Evolutionary conservation across 2,888 invertebrate genomes (phyloP), one percentile per base, ranked within the genome.

Genomic region (Eilema depressum): DNA sequence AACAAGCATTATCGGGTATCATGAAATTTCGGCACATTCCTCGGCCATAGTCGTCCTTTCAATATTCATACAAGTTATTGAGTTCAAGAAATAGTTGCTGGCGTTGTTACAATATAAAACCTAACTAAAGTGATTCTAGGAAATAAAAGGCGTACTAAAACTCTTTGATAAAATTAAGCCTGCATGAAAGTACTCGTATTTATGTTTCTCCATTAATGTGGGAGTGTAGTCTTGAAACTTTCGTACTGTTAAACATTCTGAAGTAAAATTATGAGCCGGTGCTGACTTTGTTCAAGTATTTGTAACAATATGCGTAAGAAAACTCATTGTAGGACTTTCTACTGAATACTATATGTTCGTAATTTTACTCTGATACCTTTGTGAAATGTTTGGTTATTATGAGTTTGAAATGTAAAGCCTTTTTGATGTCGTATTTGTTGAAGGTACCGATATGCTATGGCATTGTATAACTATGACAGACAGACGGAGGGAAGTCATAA

Each of bases 241-340:
- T 41, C n/a, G 41, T 65, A 69, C 59, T 63, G 57, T 73, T 66
- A 25, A 56, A 37, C 41, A 59, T 62, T 66, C 33, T n/a, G 47
- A 63, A 76, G 68, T 73, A 53, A 70, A n/a, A 59, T 64, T 74
- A 63, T 70, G 68, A 53, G 53, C n/a, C n/a, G 53, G n/a, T 64
- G 56, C 41, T 26, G 65, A 74, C 28, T 71, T 69, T 64, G 61
- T 62, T 66, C 56, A 73, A 70, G 69, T 63, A 70, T 64, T 65
- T 63, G 30, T 63, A 67, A 71, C 69, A 69, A 66, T 64, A 61
- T 68, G 33, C 37, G n/a, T 56, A 63, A 20, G 17, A 60, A 67
- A 74, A 66, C 4, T 61, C 62, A 33, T 63, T 69, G 57, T 65
- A 66, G 23, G 11, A 20, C 17, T 64, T 65, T 73, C 3, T 20